Conservation (phyloP, 30 jellyfish, hydroid and myxozoan species). For the Cassiopea xamachana region DNA sequence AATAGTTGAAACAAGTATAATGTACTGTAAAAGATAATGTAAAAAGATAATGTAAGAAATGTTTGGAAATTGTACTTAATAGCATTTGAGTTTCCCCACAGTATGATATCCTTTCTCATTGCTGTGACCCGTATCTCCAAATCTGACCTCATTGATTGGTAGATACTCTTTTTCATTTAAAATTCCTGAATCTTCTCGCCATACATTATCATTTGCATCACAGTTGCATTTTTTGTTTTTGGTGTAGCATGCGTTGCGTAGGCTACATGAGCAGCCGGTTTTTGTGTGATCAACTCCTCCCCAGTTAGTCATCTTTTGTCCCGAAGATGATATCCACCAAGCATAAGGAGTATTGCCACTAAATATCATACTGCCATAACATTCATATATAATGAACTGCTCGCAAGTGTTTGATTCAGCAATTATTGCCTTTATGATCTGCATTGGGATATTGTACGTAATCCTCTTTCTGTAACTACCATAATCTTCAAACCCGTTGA, state of each 20-base stretch:
- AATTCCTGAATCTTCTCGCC: constrained; percentile 42
- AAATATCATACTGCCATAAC: constrained; percentile 15
- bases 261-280: constrained; percentile 21
- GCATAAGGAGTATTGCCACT: not conserved
- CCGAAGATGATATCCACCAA: constrained; percentile 46
- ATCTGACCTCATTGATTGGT: constrained; percentile 29
- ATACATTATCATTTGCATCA: constrained; percentile 12
- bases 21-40: not conserved
- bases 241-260: not conserved
- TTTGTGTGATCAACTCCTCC: constrained; percentile 43
- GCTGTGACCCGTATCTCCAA: constrained; percentile 40
- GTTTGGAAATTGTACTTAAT: not conserved
- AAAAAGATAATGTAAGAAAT: not conserved
- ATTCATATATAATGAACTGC: constrained; percentile 46
- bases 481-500: constrained; percentile 21
- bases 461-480: constrained; percentile 7
- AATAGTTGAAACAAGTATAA: not conserved
- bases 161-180: constrained; percentile 23
- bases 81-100: constrained; percentile 25
- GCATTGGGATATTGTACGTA: constrained; percentile 5
- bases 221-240: constrained; percentile 8
- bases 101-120: constrained; percentile 25
- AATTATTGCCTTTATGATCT: not conserved
- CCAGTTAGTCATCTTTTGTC: constrained; percentile 37
- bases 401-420: constrained; percentile 15